Conservation (phyloP, 2,888 invertebrate species). For the Lathronympha strigana region DNA sequence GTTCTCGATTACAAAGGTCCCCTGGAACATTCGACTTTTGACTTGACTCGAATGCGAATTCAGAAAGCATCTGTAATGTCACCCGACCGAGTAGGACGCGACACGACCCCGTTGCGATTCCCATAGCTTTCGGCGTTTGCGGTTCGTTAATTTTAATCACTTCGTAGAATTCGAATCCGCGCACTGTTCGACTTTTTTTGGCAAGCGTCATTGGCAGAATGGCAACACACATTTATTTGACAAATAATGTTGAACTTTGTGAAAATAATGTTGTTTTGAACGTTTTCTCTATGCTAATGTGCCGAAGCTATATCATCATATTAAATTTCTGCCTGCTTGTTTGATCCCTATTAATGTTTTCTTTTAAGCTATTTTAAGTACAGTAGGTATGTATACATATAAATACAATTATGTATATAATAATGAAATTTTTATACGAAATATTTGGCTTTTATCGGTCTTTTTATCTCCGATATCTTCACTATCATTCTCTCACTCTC, state of each 20-base stretch:
- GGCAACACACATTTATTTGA: conserved; percentile 12
- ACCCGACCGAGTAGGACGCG: conserved; percentile 24
- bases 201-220: conserved; percentile 19
- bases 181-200: conserved; percentile 30
- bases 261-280: background rate
- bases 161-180: conserved; percentile 52
- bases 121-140: conserved; percentile 32
- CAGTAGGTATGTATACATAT: no score
- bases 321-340: background rate
- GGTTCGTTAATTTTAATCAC: conserved; percentile 56
- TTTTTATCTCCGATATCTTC: no score
- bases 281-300: background rate
- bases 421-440: no score
- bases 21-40: background rate
- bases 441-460: no score
- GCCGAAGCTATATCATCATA: background rate
- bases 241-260: background rate
- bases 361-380: no score
- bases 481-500: no score
- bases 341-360: background rate
- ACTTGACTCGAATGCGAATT: background rate
- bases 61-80: background rate
- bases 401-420: no score
- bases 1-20: background rate
- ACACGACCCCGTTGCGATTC: conserved; percentile 37